Base-by-base conservation (phyloP, 2,888 invertebrate genomes). In the Thymelicus sylvestris region DNA sequence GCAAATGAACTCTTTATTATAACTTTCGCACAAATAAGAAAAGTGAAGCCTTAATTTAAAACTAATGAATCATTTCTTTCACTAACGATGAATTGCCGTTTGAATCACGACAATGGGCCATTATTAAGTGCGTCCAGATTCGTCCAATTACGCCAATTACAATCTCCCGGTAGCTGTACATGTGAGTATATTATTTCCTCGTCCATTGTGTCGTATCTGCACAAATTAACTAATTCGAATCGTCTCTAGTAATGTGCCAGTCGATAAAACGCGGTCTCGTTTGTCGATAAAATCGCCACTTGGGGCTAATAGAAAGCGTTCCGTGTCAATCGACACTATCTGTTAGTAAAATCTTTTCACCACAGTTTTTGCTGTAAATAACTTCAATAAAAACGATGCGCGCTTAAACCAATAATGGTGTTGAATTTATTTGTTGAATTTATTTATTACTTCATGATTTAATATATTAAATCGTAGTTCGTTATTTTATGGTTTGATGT, bases 101-200 rank as follows among this genome's bases (percentile, higher is more conserved):
- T 90, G 87, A 90, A 91, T 91, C 87, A 90, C 87, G 86, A 90
- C 92, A 92, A 93, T 92, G 87, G 86, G 81, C 82, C 89, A 87
- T 91, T 92, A 93, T 93, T 92, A 92, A 91, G 90, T 87, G 86
- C 88, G 87, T 88, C 89, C 92, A 93, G 93, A 92, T 93, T 93
- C 90, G 88, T 86, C 86, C 92, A 93, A 93, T 93, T 93, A 93
- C 89, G 87, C 89, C 92, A 93, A 93, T 93, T 93, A 93, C 91
- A 90, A 88, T 90, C 88, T 88, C 89, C 90, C 87, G 88, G 89
- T 87, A 86, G 84, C 83, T 84, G 83, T 84, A 83, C 85, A 85
- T 79, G 81, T 83, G 83, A 80, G 84, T 88, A 82, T 88, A 90
- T 92, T 91, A 91, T 92, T 90, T 93, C 91, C 92, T 92, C 88